A percentile compares a stretch with the other conserved stretches of the same genome.
Conservation (phyloP, 2,888 invertebrate species). For the Agapostemon virescens region DNA sequence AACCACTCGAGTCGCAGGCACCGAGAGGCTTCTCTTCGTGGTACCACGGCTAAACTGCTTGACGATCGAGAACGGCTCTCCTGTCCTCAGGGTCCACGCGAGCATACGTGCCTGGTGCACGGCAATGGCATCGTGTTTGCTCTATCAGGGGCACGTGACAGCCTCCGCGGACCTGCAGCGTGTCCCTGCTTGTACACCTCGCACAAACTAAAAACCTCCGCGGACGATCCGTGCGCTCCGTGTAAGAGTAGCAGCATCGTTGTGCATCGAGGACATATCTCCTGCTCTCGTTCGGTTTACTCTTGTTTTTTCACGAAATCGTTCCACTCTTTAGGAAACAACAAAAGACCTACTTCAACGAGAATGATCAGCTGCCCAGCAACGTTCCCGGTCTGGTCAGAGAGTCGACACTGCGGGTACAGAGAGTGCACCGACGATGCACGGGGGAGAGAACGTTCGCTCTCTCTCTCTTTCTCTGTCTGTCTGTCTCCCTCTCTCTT, state of each 20-base stretch:
- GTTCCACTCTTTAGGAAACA: not conserved
- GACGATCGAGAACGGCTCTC: constrained; percentile 11
- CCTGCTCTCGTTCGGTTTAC: constrained; percentile 23
- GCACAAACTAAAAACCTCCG: constrained; percentile 58
- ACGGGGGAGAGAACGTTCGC: not conserved
- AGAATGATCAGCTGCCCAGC: not conserved
- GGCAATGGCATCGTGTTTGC: constrained; percentile 60
- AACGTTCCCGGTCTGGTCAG: not conserved
- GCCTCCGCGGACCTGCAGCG: constrained; percentile 58
- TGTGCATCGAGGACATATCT: constrained; percentile 71
- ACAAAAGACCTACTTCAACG: not conserved
- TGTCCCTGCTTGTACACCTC: constrained; percentile 65
- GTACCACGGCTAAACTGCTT: constrained; percentile 18
- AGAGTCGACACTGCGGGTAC: constrained; percentile 7
- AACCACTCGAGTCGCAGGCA: constrained; percentile 42
- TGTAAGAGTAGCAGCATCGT: constrained; percentile 70
- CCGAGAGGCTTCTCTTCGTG: constrained; percentile 3
- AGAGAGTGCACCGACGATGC: not conserved
- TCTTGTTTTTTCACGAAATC: constrained; percentile 4
- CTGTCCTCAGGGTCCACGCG: constrained; percentile 58
- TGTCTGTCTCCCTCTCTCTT: no score
- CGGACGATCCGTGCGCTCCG: constrained; percentile 51
- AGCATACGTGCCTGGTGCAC: constrained; percentile 56
- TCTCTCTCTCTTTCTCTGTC: not conserved
- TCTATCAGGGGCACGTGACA: constrained; percentile 70